Evolutionary conservation across 2,888 invertebrate genomes (phyloP), one percentile per base, ranked within the genome.

Genomic region (Rhogogaster chlorosoma): DNA sequence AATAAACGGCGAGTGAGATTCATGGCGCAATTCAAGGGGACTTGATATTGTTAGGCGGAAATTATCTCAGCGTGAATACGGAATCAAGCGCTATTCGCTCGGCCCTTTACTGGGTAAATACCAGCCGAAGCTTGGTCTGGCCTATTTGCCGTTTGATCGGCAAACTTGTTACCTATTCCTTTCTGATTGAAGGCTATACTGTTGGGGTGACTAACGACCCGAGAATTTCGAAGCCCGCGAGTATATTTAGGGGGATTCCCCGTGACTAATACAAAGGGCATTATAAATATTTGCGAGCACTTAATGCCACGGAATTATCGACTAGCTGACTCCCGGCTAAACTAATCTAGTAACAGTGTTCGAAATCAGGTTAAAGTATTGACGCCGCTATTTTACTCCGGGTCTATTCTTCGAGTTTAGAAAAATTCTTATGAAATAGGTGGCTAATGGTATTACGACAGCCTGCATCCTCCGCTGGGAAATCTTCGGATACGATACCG

Each of bases 41-140:
- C 91, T 90, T 89, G 90, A 91, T 91, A 91, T 90, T 89, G 89
- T 89, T 89, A 88, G 88, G 84, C 83, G 42, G 87, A 87, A 91
- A 90, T 91, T 90, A 91, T 89, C 88, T 88, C 85, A 86, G 83
- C 86, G 88, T 80, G 61, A 80, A 80, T 42, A 61, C 80, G n/a
- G 61, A 80, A 61, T 80, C 80, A 80, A 80, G 36, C n/a, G 61
- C 45, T 61, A 61, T 80, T 80, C 61, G 80, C 61, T 61, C 61
- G 61, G 26, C 61, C 57, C 22, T 80, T 80, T 38, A 80, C 22
- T 22, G 57, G 15, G 57, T 80, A 77, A 49, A 77, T 77, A 77
- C 36, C 32, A 73, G 53, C 29, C 49, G 18, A 32, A 26, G n/a
- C 5, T 18, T 53, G 18, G 77, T n/a, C 77, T 73, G 38, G 42